Conservation (phyloP, 2,113 vertebrate species). For the Embiotoca jacksoni region DNA sequence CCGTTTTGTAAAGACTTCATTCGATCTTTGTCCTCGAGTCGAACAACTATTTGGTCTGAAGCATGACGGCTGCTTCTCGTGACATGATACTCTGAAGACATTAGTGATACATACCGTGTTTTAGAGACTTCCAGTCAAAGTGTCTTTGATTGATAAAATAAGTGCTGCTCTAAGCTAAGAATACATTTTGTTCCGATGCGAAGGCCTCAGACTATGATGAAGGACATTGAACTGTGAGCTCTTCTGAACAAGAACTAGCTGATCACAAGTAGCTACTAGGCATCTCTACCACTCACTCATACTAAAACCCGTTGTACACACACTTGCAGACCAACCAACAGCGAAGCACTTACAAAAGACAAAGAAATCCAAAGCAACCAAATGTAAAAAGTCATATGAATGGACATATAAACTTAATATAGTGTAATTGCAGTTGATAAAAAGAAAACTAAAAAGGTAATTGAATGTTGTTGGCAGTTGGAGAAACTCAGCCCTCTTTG, state of each 20-base stretch:
- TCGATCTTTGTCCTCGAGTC: slow-evolving; percentile 14
- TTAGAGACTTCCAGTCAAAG: neutral
- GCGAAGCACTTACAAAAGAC: slow-evolving; percentile 65
- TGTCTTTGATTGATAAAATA: slow-evolving; percentile 18
- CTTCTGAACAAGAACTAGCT: slow-evolving; percentile 4
- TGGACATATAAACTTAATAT: slow-evolving; percentile 62
- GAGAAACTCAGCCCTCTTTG: slow-evolving; percentile 86
- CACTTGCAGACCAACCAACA: slow-evolving; percentile 34
- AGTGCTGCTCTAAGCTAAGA: neutral
- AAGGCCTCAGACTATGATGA: slow-evolving; percentile 51
- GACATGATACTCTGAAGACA: slow-evolving; percentile 24
- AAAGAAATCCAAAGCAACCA: slow-evolving; percentile 44
- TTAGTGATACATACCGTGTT: slow-evolving; percentile 2
- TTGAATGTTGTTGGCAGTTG: slow-evolving; percentile 50
- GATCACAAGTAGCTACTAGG: slow-evolving; percentile 17
- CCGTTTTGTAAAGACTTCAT: slow-evolving; percentile 7
- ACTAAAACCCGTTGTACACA: slow-evolving; percentile 27
- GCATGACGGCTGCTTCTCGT: slow-evolving; percentile 14
- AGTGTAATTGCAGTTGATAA: slow-evolving; percentile 62
- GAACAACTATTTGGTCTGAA: slow-evolving; percentile 59
- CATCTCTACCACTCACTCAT: slow-evolving; percentile 36
- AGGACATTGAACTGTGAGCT: slow-evolving; percentile 10
- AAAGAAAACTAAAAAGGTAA: slow-evolving; percentile 58
- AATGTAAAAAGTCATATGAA: slow-evolving; percentile 65
- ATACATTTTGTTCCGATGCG: slow-evolving; percentile 18